phyloP scores from a whole-genome alignment of 2,888 invertebrate species.

The Neuroscelio doddi region DNA sequence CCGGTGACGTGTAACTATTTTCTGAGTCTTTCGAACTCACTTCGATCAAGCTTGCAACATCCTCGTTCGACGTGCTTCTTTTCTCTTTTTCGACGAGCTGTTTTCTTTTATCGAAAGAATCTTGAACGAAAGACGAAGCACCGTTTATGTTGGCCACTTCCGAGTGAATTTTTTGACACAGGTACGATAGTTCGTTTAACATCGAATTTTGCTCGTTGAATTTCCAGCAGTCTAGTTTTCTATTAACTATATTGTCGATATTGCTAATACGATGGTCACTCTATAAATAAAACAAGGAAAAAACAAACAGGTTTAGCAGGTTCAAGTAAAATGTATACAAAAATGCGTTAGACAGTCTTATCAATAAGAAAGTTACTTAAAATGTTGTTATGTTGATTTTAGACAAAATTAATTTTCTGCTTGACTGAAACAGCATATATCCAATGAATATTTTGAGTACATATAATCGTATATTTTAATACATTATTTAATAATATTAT shows the following conservation, averaged over 20 bases:
- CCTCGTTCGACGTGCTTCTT: slow-evolving; percentile 74
- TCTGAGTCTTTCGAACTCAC: slow-evolving; percentile 51
- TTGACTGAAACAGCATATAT: background rate
- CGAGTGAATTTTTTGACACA: slow-evolving; percentile 73
- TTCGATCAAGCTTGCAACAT: slow-evolving; percentile 65
- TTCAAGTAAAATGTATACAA: background rate
- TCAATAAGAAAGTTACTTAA: background rate
- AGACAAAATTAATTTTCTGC: background rate
- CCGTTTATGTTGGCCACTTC: slow-evolving; percentile 65
- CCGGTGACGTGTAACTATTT: slow-evolving; percentile 67
- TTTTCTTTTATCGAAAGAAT: slow-evolving; percentile 15
- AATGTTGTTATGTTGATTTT: background rate
- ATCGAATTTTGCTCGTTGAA: slow-evolving; percentile 40
- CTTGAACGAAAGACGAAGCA: slow-evolving; percentile 13
- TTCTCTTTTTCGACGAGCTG: slow-evolving; percentile 53
- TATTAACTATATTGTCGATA: slow-evolving; percentile 10
- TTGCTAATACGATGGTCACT: slow-evolving; percentile 10
- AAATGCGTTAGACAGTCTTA: background rate
- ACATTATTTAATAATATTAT: too few species aligned
- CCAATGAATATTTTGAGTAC: too few species aligned
- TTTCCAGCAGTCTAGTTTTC: slow-evolving; percentile 36
- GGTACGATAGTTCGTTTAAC: slow-evolving; percentile 66
- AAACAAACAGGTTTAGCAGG: slow-evolving; percentile 6
- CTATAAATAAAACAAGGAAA: slow-evolving; percentile 8
- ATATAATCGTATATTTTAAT: too few species aligned